These are phyloP conservation scores for Stenchaetothrips biformis DNA, from an alignment of 2,888 invertebrate species.

Conservation along the genomic window DNA sequence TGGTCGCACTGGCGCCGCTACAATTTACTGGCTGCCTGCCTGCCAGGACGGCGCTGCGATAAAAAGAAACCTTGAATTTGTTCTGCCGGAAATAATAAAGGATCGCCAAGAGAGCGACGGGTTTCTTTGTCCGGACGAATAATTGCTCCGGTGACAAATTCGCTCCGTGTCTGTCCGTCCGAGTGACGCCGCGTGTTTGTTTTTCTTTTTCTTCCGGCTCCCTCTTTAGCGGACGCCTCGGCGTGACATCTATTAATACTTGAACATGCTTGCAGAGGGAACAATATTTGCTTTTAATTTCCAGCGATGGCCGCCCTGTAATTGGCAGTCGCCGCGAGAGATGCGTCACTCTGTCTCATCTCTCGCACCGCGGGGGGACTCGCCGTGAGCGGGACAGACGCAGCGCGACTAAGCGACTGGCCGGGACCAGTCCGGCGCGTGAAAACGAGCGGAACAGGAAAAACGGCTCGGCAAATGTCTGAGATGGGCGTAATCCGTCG, in stretches of 20 bases:
- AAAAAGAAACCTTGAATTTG: slow-evolving; percentile 24
- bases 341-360: not conserved
- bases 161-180: not conserved
- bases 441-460: not conserved
- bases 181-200: not conserved
- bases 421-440: not conserved
- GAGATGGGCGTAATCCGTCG: too few relatives aligned
- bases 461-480: too few relatives aligned
- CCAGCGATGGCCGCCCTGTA: not conserved
- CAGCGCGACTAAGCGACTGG: not conserved
- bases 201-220: not conserved
- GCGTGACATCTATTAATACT: slow-evolving; percentile 24
- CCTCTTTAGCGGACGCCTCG: not conserved
- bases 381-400: not conserved
- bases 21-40: not conserved
- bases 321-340: not conserved
- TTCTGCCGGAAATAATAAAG: not conserved
- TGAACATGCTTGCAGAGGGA: not conserved
- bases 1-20: too few relatives aligned
- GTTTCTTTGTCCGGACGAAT: slow-evolving; percentile 6
- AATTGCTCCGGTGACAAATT: slow-evolving; percentile 19
- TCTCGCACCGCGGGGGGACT: not conserved
- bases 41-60: not conserved
- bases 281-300: slow-evolving; percentile 25
- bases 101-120: not conserved